Percentiles rank a stretch among this genome's conserved stretches.
Conservation (phyloP, 2,113 vertebrate genomes). For the Dermatemys mawii region DNA sequence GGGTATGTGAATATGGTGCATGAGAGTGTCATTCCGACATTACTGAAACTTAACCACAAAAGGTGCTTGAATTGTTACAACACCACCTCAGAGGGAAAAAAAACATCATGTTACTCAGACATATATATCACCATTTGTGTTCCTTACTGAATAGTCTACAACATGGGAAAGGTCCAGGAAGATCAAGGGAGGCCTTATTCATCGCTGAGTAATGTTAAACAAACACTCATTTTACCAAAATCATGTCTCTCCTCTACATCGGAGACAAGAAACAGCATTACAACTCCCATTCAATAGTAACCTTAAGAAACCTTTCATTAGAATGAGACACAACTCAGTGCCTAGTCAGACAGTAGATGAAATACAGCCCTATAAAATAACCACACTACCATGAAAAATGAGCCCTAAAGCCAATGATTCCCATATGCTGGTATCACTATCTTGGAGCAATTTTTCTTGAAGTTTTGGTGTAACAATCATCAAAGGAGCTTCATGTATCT, state of each 20-base stretch:
- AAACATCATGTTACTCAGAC: neutral
- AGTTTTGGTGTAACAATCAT: conserved; percentile 50
- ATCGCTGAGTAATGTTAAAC: neutral
- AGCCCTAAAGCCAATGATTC: conserved; percentile 64
- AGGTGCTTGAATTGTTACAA: neutral
- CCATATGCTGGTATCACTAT: conserved; percentile 61
- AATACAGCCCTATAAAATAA: conserved; percentile 54
- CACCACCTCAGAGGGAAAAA: conserved; percentile 15
- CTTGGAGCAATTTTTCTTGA: conserved; percentile 49
- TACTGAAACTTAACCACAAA: conserved; percentile 41
- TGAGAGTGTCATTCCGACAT: neutral
- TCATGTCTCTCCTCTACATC: neutral
- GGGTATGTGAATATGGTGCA: neutral
- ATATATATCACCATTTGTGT: neutral
- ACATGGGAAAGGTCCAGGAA: conserved; percentile 5
- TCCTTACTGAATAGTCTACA: neutral
- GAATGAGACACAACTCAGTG: conserved; percentile 42
- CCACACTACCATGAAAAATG: conserved; percentile 61
- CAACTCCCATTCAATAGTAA: conserved; percentile 4
- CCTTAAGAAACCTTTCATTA: conserved; percentile 38
- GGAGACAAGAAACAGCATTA: neutral
- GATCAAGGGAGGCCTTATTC: neutral
- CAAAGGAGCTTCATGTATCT: conserved; percentile 29
- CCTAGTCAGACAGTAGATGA: conserved; percentile 65
- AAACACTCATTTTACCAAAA: neutral